These are phyloP conservation scores for Craterocephalus amniculus DNA, from an alignment of 2,797 vertebrate genomes.

Conservation along the genomic window DNA sequence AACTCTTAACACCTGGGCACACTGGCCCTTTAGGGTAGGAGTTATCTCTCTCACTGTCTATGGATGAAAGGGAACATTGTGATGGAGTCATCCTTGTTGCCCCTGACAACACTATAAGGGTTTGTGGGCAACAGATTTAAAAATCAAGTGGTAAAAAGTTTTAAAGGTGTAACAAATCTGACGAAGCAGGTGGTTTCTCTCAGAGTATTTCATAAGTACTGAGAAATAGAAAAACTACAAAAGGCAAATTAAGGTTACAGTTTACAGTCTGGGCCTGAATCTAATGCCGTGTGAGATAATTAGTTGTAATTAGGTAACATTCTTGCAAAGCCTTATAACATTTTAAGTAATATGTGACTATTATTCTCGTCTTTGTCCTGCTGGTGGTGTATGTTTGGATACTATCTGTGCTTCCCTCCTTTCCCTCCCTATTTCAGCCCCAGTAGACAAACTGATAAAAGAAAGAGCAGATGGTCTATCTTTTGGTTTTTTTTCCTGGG, in stretches of 20 bases:
- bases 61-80: constrained; percentile 23
- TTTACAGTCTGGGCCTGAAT: background rate
- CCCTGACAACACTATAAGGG: background rate
- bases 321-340: constrained; percentile 2
- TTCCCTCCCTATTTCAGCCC: constrained; percentile 15
- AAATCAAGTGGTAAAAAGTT: background rate
- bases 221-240: background rate
- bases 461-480: constrained; percentile 11
- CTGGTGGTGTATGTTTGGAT: background rate
- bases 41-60: constrained; percentile 27
- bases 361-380: background rate
- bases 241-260: background rate
- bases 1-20: constrained; percentile 19
- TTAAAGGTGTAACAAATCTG: background rate
- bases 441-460: constrained; percentile 25
- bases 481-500: background rate
- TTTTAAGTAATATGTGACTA: background rate
- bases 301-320: background rate
- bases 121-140: background rate
- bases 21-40: constrained; percentile 15
- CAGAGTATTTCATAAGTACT: background rate
- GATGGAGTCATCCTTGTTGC: background rate
- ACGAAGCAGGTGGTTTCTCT: constrained; percentile 1
- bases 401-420: constrained; percentile 5
- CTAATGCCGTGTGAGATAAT: background rate